Conservation (phyloP, 2,888 invertebrate species). For the Caenorhabditis sp. region DNA sequence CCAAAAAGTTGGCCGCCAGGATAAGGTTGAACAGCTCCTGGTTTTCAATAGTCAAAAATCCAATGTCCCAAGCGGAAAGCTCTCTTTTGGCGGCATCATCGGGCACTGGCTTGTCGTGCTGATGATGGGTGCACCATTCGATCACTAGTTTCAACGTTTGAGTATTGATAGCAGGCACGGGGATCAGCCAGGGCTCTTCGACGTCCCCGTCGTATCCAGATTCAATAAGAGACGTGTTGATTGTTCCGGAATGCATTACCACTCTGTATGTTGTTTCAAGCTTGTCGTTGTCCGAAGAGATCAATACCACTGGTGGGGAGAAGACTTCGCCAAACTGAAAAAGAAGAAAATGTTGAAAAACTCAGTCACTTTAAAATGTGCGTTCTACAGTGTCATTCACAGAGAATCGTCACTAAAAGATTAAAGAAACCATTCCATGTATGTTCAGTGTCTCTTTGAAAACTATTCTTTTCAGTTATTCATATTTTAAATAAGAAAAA, state of each 20-base stretch:
- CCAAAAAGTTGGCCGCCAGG: not conserved
- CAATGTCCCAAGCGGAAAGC: not conserved
- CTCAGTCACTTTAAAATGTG: not conserved
- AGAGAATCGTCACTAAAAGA: no score
- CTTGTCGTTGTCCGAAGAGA: not conserved
- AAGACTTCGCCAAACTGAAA: not conserved
- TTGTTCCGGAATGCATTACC: not conserved
- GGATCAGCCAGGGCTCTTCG: not conserved
- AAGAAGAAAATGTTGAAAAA: not conserved
- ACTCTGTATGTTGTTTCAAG: not conserved
- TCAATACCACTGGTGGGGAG: not conserved
- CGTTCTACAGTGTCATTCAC: not conserved
- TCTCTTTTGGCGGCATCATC: not conserved
- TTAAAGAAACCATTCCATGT: no score
- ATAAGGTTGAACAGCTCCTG: slow-evolving; percentile 6
- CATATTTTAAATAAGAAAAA: no score
- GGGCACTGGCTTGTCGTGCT: not conserved
- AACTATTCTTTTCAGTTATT: no score
- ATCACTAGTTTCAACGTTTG: not conserved
- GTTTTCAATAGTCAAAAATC: not conserved
- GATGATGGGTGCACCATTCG: not conserved
- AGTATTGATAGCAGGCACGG: not conserved
- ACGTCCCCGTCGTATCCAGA: not conserved
- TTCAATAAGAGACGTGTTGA: not conserved
- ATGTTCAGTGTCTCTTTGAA: no score